Conservation (phyloP, 1,140 invertebrate species). For the Listronotus bonariensis region DNA sequence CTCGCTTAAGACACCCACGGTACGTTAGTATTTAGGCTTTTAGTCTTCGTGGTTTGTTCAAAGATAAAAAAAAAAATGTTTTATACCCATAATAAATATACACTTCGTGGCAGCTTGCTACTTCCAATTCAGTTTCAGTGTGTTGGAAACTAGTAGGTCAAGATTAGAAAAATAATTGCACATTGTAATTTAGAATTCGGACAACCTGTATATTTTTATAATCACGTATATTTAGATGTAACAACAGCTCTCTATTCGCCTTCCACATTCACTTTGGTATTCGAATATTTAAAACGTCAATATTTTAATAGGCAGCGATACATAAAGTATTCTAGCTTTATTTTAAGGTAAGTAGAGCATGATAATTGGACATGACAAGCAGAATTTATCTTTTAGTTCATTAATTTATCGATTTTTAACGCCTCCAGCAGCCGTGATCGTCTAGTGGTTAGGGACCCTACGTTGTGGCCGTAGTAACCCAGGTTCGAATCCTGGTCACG, state of each 20-base stretch:
- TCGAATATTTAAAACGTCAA: constrained; percentile 8
- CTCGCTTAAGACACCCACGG: too few species aligned
- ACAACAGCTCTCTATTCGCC: background rate
- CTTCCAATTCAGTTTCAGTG: too few species aligned
- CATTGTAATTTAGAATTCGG: too few species aligned
- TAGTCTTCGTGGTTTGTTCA: too few species aligned
- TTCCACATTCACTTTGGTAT: background rate
- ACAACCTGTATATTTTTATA: too few species aligned
- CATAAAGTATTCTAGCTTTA: background rate
- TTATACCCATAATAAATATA: too few species aligned
- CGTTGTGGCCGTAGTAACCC: constrained; percentile 54
- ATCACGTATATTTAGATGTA: too few species aligned
- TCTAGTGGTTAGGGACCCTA: constrained; percentile 54
- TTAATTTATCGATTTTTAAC: constrained; percentile 7
- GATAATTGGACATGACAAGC: background rate
- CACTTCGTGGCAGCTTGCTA: too few species aligned
- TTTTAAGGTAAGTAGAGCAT: background rate
- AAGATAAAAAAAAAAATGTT: too few species aligned
- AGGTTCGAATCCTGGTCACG: constrained; percentile 54
- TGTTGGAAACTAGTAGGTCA: too few species aligned
- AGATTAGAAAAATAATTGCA: too few species aligned
- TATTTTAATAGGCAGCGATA: background rate
- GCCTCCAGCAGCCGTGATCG: constrained; percentile 48
- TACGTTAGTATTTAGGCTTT: too few species aligned
- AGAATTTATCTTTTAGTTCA: background rate